Base-by-base conservation (phyloP, 37 sponge, comb jelly and placozoan genomes). In the Mnemiopsis leidyi region DNA sequence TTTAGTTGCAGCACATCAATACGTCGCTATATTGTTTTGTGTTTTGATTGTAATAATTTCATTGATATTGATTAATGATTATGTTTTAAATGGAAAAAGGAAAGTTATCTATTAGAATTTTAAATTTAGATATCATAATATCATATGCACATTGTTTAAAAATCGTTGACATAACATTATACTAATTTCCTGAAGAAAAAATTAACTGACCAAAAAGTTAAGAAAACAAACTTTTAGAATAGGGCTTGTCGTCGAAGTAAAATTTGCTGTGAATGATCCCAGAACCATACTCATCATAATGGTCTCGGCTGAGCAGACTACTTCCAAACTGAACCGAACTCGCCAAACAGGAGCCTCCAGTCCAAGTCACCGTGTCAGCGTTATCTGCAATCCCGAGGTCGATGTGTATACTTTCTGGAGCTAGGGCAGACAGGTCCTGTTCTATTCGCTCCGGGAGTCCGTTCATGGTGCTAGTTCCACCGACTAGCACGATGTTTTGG, bases 401-500 rank as follows among this genome's bases (percentile, higher is more conserved):
- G 7, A 71, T 71, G n/a, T 71, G 30, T 23, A 71, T 25, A n/a
- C 30, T 29, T 23, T 28, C 30, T 7, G 75, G 75, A 28, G 30
- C 75, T 28, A 71, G 30, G 3, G 5, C 20, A 28, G 30, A n/a
- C 75, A 71, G 75, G 20, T 71, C 75, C 3, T 71, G 25, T 29
- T 71, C 75, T 71, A 71, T n/a, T 25, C 75, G 75, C 3, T 71
- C 75, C 5, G 75, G 75, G 5, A 71, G 75, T 18, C 30, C 30
- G n/a, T 5, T 28, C 75, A 71, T 29, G 3, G 25, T n/a, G 75
- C 75, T 71, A 69, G 69, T 92, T 0, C 97, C 97, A 36, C 97
- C 97, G 25, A 96, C 94, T 24, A 97, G 95, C 33, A 95, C 69
- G 28, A 97, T 95, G 76, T 95, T 97, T 32, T 95, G 95, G 88